Base-by-base conservation (phyloP, 2,888 invertebrate genomes). In the Xanthia icteritia region DNA sequence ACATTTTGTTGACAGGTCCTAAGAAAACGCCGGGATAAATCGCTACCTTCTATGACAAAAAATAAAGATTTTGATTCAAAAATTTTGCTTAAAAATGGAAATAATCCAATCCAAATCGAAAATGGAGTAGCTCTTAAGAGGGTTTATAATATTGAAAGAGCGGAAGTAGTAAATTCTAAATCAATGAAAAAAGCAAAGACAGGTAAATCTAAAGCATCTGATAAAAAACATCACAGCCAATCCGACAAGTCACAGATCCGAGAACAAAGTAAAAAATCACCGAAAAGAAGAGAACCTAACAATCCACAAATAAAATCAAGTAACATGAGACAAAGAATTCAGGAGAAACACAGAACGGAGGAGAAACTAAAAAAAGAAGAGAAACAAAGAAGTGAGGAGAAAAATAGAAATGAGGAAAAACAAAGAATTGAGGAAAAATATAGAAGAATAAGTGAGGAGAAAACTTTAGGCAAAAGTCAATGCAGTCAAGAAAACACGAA, bases 111-210 rank as follows among this genome's bases (percentile, higher is more conserved):
- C 5, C 54, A 31, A 45, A 86, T 75, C 9, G 71, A 69, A 20
- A 79, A 70, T 75, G 86, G 86, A 11, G 5, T 87, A 69, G 20
- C 23, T n/a, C 45, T 87, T 2, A 86, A 87, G 13, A 78, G 73
- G 63, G 76, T 85, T 63, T 87, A 78, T 56, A 75, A 87, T 63
- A 11, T 83, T 17, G 71, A 80, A 67, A 87, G 76, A 60, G 66
- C 58, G 13, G 83, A 79, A 83, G 69, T 78, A 11, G 6, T 20
- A 4, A 75, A 67, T 20, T 11, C 51, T 11, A 60, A 42, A n/a
- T n/a, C 13, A 15, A 27, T n/a, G 13, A 80, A 66, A 61, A 85
- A 67, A 42, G 31, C 9, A n/a, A 82, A 69, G 23, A 67, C 48
- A 42, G 65, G 58, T n/a, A 73, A 79, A 70, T 27, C 73, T 8